phyloP scores from a whole-genome alignment of 2,888 invertebrate genomes.

The Drosophila villosipedis region DNA sequence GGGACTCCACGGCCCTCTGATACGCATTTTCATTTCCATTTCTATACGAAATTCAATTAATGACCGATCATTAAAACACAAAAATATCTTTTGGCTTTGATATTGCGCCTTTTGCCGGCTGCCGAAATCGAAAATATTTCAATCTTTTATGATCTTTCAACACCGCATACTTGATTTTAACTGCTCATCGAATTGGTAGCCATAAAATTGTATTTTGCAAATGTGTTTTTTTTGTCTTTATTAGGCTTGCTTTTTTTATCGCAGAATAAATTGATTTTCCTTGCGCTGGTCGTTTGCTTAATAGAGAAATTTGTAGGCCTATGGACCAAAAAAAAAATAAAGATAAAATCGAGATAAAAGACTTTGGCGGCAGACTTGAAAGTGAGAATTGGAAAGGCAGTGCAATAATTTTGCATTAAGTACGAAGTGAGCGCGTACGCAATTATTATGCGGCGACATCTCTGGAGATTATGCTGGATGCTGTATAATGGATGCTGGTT shows the following conservation, averaged over 20 bases:
- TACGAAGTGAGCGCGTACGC: conserved; percentile 64
- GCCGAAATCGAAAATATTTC: conserved; percentile 72
- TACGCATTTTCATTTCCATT: conserved; percentile 72
- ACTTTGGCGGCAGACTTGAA: conserved; percentile 61
- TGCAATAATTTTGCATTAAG: conserved; percentile 80
- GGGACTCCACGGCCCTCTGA: conserved; percentile 51
- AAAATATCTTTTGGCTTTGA: conserved; percentile 75
- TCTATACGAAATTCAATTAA: conserved; percentile 82
- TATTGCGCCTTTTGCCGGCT: conserved; percentile 66
- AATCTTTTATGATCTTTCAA: conserved; percentile 66
- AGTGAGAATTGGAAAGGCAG: conserved; percentile 78
- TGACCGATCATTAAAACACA: conserved; percentile 83
- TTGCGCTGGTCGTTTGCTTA: conserved; percentile 21
- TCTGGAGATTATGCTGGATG: conserved; percentile 71
- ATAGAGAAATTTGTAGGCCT: conserved; percentile 65
- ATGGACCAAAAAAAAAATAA: conserved; percentile 32
- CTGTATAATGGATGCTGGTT: conserved; percentile 26
- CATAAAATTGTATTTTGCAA: conserved; percentile 55
- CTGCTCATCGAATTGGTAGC: conserved; percentile 48
- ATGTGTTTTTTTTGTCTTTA: conserved; percentile 19
- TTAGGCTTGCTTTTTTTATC: conserved; percentile 15
- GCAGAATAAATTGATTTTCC: conserved; percentile 37
- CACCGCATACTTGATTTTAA: conserved; percentile 56
- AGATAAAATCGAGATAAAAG: conserved; percentile 19
- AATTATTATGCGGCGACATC: conserved; percentile 76